Base-by-base conservation (phyloP, 2,797 vertebrate species). In the Gouania willdenowi region DNA sequence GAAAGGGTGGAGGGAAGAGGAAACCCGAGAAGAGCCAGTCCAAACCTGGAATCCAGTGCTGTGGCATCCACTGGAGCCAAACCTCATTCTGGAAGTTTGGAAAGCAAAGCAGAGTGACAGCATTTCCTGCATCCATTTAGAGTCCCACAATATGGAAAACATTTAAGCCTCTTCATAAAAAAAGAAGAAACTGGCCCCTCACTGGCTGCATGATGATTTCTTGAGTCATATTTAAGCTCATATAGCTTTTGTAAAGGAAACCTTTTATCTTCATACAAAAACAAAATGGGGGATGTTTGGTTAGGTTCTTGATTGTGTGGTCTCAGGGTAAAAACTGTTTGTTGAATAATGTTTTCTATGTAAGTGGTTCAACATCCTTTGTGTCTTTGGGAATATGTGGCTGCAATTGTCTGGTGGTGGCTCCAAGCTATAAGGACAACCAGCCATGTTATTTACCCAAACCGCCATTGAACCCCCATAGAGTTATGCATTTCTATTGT, bases 121-220 rank as follows among this genome's bases (percentile, higher is more conserved):
- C 79, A 79, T 83, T 83, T 86, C 80, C 83, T 86, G 83, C 75
- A 70, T 80, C 75, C 71, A 80, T 80, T 81, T 67, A 63, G 57
- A 67, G 57, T 40, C 58, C 68, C 67, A 54, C 79, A 80, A 59
- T 80, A 75, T 82, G 73, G 71, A 84, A 83, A 78, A 75, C 57
- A 77, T 83, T 77, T 62, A 43, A 69, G 47, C 40, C 55, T 60
- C 59, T 37, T 34, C n/a, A n/a, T n/a, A n/a, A 23, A 59, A 66
- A 53, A 71, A 70, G 62, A 75, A 52, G 65, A 70, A 50, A 66
- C 52, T 55, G 67, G 41, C 58, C 13, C 31, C 53, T 55, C 33
- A 56, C 47, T 38, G 25, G 46, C 52, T 52, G 29, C 0, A 4
- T 25, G 56, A 35, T 19, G 51, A 48, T 24, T 53, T 32, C 18